Evolutionary conservation across 2,797 vertebrate genomes (phyloP).

Genomic region (Telmatherina bonti): DNA sequence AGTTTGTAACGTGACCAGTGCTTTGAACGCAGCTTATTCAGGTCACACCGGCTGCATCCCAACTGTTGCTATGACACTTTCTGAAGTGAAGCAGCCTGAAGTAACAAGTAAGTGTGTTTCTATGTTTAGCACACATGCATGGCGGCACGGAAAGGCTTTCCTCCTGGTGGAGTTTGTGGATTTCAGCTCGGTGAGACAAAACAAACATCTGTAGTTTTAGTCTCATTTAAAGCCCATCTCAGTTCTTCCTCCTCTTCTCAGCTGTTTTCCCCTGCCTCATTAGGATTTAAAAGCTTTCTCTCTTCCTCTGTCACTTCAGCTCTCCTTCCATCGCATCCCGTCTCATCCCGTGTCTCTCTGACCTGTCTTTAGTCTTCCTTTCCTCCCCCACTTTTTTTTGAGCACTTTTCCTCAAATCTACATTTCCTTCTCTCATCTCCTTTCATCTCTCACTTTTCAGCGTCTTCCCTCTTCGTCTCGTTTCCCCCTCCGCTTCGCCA

Average conservation of each 20-base stretch:
- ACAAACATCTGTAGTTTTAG: conserved; percentile 22
- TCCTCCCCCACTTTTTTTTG: not conserved
- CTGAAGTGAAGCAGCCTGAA: conserved; percentile 19
- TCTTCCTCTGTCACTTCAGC: not conserved
- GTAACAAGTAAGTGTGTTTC: conserved; percentile 23
- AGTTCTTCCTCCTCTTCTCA: not conserved
- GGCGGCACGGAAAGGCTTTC: conserved; percentile 15
- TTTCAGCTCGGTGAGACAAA: conserved; percentile 6
- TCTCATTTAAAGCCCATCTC: conserved; percentile 13
- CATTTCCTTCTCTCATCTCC: not conserved
- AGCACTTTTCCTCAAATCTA: conserved; percentile 9
- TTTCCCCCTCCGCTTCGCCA: not conserved
- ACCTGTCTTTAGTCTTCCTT: not conserved
- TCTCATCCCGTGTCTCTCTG: not conserved
- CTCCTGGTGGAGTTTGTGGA: conserved; percentile 15
- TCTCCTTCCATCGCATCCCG: not conserved
- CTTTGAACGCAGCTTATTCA: conserved; percentile 31
- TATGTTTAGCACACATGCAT: conserved; percentile 30
- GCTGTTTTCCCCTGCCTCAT: not conserved
- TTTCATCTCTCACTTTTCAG: conserved; percentile 9
- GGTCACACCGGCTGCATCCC: conserved; percentile 31
- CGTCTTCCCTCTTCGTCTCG: not conserved
- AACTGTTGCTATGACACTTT: conserved; percentile 30
- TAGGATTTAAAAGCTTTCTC: not conserved
- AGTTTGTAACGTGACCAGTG: not conserved